phyloP scores from a whole-genome alignment of 2,113 vertebrate species.

The Corythornis vintsioides region DNA sequence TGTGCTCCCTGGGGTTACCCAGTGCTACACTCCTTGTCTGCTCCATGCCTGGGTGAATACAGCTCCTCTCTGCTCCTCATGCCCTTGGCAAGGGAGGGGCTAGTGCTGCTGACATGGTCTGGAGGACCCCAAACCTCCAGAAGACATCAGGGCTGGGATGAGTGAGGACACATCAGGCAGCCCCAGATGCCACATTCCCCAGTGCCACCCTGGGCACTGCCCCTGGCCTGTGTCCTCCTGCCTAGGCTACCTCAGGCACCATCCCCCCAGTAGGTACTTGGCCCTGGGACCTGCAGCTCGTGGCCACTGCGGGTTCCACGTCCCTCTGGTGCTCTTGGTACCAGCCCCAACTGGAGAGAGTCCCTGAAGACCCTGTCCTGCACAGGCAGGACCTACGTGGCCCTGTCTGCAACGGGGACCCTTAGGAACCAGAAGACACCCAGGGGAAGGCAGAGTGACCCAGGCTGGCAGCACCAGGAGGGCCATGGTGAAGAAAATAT shows the following conservation, averaged over 20 bases:
- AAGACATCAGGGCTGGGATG: background rate
- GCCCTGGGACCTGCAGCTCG: background rate
- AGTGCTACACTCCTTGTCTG: background rate
- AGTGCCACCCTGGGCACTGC: background rate
- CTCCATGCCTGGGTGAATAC: background rate
- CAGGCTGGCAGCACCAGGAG: background rate
- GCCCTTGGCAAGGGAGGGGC: background rate
- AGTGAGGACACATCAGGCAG: background rate
- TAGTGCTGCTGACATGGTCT: fast-evolving
- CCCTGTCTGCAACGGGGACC: background rate
- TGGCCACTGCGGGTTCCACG: fast-evolving
- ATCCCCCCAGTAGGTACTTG: fast-evolving
- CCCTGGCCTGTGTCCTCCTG: background rate
- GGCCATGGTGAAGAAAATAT: background rate
- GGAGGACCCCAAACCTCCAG: background rate
- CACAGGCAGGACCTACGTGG: background rate
- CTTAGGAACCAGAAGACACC: background rate
- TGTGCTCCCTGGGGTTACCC: fast-evolving
- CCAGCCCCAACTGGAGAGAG: background rate
- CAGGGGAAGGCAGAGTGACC: background rate
- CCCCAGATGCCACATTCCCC: background rate
- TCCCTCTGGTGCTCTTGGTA: fast-evolving
- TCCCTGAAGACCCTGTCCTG: background rate
- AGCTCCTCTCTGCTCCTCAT: background rate
- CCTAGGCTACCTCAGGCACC: background rate